These are phyloP conservation scores for Ariolimax columbianus DNA, from an alignment of 2,888 invertebrate genomes.

Conservation along the genomic window DNA sequence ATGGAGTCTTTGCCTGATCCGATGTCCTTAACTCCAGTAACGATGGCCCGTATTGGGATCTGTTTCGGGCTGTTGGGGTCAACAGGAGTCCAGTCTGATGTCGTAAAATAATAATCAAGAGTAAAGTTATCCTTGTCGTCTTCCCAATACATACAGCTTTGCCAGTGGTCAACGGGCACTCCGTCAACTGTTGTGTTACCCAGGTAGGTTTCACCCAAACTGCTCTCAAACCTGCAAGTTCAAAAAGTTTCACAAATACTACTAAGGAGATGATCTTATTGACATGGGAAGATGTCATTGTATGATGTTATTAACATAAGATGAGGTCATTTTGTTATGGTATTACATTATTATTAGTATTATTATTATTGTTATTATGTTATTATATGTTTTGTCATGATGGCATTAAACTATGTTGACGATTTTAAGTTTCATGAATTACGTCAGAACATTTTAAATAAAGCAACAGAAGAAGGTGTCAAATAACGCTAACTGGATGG, in stretches of 20 bases:
- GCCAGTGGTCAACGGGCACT: slow-evolving; percentile 59
- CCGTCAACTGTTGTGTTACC: slow-evolving; percentile 19
- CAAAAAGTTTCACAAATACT: not conserved
- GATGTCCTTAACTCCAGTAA: not conserved
- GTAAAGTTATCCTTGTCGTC: slow-evolving; percentile 59
- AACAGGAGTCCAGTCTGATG: slow-evolving; percentile 45
- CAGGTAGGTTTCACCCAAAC: not conserved
- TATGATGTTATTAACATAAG: too few species aligned
- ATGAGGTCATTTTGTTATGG: too few species aligned
- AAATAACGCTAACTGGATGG: too few species aligned
- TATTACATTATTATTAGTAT: too few species aligned
- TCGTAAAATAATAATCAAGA: slow-evolving; percentile 67
- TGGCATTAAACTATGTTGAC: too few species aligned
- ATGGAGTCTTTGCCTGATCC: not conserved
- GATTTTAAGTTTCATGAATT: too few species aligned
- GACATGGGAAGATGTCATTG: too few species aligned
- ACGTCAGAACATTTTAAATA: too few species aligned
- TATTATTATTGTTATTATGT: too few species aligned
- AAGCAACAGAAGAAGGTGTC: too few species aligned
- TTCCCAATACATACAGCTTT: slow-evolving; percentile 61
- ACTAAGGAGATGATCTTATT: too few species aligned
- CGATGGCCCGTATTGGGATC: not conserved
- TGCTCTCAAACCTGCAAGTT: slow-evolving; percentile 7
- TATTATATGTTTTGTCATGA: too few species aligned
- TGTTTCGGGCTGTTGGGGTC: not conserved